Evolutionary conservation across 2,113 vertebrate genomes (phyloP), one percentile per base, ranked within the genome.

Genomic region (Colistium nudipinnis): DNA sequence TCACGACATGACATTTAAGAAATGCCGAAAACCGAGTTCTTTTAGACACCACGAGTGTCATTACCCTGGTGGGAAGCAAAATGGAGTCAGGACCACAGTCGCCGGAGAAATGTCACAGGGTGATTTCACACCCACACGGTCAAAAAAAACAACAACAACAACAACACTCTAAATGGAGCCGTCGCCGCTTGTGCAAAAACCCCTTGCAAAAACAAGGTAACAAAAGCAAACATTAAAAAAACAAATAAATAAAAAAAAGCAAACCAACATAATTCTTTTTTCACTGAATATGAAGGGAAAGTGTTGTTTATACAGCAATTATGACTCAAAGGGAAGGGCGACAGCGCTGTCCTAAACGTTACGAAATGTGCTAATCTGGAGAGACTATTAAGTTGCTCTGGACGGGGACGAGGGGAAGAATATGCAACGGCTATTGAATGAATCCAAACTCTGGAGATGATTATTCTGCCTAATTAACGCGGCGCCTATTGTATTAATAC

Each of bases 41-140:
- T 86, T 81, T 67, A 44, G 57, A 83, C 69, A 80, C 79, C 87
- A 85, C 78, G 67, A 74, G 76, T 68, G 85, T 78, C 82, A 86
- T 87, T 86, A 86, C 38, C 54, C 73, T 48, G 55, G 64, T 47
- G 81, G 80, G 84, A 81, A 86, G 82, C 76, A 62, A 86, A 84
- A 84, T 61, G 63, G 69, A 90, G 82, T 89, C 89, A 86, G 47
- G 81, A 87, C 82, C 78, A 69, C 56, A 76, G 82, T 52, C 47
- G 39, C 73, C 74, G 76, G 69, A 76, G 71, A 91, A 90, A 89
- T 90, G 87, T 86, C 87, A 89, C 67, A 24, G 57, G 84, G 72
- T 76, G 67, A 83, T 70, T 64, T 36, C 69, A 76, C 86, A 64
- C 89, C 88, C 83, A 87, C 83, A 69, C 68, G 48, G 59, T 57